Evolutionary conservation across 2,888 invertebrate genomes (phyloP).

Genomic region (Oscheius sp.): DNA sequence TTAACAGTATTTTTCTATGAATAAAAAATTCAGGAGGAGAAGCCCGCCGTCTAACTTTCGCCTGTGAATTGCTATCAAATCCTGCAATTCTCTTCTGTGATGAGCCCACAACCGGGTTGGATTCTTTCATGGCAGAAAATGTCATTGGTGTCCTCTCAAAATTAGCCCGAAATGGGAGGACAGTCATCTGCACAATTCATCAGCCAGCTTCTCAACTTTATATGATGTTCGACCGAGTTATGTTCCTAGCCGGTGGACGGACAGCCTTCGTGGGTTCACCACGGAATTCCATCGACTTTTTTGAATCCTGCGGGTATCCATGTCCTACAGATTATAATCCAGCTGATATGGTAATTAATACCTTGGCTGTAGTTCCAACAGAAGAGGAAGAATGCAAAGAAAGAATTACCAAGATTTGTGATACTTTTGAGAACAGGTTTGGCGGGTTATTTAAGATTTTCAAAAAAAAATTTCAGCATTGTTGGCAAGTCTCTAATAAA

Average conservation of each 20-base stretch:
- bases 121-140: constrained; percentile 91
- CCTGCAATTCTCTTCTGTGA: constrained; percentile 95
- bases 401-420: constrained; percentile 69
- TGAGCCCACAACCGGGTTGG: constrained; percentile 89
- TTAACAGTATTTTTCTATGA: too few species aligned
- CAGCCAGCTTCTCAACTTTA: constrained; percentile 72
- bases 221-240: constrained; percentile 69
- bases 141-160: constrained; percentile 82
- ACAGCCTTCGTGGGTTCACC: constrained; percentile 84
- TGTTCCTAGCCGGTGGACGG: constrained; percentile 85
- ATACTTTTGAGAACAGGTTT: constrained; percentile 71
- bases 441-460: not conserved
- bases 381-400: constrained; percentile 79
- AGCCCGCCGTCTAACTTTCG: constrained; percentile 81
- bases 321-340: constrained; percentile 90
- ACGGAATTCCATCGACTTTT: constrained; percentile 58
- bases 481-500: constrained; percentile 49
- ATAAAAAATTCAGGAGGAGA: constrained; percentile 84
- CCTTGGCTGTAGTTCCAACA: constrained; percentile 87
- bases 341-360: constrained; percentile 91
- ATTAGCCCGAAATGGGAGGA: constrained; percentile 63
- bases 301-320: constrained; percentile 68
- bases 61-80: constrained; percentile 87
- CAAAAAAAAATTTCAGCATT: constrained; percentile 32
- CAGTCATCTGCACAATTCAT: constrained; percentile 72